These are phyloP conservation scores for Acanthosoma haemorrhoidale DNA, from an alignment of 2,888 invertebrate species.

Conservation along the genomic window DNA sequence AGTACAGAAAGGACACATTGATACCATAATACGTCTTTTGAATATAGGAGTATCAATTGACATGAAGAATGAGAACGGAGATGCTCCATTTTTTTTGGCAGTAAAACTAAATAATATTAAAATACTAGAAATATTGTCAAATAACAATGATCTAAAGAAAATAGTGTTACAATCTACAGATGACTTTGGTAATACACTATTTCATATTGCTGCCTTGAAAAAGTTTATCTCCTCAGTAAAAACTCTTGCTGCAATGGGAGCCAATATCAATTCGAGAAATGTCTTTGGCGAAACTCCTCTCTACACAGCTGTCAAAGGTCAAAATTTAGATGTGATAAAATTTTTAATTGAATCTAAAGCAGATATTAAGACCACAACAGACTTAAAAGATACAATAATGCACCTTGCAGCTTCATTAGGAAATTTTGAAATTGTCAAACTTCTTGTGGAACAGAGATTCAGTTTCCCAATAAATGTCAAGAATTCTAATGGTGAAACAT, in stretches of 20 bases:
- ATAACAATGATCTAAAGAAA: background rate
- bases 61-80: background rate
- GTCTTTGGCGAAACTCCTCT: background rate
- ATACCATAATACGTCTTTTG: background rate
- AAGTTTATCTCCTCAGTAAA: background rate
- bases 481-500: background rate
- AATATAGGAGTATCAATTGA: background rate
- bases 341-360: background rate
- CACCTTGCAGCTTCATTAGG: background rate
- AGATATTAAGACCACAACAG: background rate
- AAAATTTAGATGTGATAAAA: background rate
- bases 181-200: background rate
- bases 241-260: background rate
- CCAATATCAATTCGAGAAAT: background rate
- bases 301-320: background rate
- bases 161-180: background rate
- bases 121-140: background rate
- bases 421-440: background rate
- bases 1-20: background rate
- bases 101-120: background rate
- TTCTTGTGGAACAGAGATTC: background rate
- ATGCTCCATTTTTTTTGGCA: background rate
- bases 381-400: background rate
- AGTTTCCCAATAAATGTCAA: background rate
- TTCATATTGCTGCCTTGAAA: conserved; percentile 6